phyloP scores from a whole-genome alignment of 2,888 invertebrate genomes.

The Neoaliturus tenellus region DNA sequence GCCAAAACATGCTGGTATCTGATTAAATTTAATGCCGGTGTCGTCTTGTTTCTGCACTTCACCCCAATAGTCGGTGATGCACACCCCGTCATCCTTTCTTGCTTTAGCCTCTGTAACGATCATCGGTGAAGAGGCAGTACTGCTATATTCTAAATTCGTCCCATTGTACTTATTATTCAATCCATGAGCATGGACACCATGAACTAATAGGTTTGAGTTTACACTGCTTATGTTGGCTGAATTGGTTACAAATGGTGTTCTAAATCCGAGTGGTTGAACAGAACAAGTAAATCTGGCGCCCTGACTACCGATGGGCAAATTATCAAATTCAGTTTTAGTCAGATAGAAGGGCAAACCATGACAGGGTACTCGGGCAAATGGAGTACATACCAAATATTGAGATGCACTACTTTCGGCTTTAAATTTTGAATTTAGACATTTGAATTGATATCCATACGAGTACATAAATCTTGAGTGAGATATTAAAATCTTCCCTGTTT shows the following conservation, averaged over 20 bases:
- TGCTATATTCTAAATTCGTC: not conserved
- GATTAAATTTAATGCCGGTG: not conserved
- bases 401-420: not conserved
- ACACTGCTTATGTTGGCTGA: not conserved
- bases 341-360: not conserved
- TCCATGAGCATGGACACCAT: not conserved
- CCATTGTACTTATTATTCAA: not conserved
- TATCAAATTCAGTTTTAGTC: not conserved
- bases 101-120: not conserved
- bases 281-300: not conserved
- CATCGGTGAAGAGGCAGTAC: not conserved
- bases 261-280: not conserved
- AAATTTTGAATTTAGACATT: not conserved
- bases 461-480: not conserved
- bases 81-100: not conserved
- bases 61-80: not conserved
- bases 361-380: not conserved
- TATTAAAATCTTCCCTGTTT: not conserved
- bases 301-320: not conserved
- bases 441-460: not conserved
- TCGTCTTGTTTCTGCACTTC: not conserved
- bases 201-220: not conserved
- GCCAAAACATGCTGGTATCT: constrained; percentile 22
- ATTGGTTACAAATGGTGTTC: not conserved
- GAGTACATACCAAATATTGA: not conserved